Conservation (phyloP, 2,888 invertebrate genomes). For the Megastigmus dorsalis region DNA sequence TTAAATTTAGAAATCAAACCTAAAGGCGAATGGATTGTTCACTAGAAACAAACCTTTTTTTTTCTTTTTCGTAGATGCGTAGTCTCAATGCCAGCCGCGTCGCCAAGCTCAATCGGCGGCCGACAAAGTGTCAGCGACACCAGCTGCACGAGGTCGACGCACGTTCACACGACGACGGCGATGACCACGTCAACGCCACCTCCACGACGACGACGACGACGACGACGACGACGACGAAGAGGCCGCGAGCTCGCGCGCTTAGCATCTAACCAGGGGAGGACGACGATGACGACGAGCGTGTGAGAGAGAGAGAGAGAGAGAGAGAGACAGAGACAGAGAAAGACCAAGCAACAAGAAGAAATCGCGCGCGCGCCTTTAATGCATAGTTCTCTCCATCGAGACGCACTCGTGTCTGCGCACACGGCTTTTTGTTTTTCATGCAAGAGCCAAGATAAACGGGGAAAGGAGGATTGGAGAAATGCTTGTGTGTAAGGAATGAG, state of each 20-base stretch:
- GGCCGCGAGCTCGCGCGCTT: constrained; percentile 31
- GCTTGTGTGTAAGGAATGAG: too few species aligned
- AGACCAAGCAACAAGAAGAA: too few species aligned
- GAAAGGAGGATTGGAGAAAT: not conserved
- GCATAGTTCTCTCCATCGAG: too few species aligned
- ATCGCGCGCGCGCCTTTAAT: too few species aligned
- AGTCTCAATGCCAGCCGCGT: constrained; percentile 45
- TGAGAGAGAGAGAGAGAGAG: not conserved
- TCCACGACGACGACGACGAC: not conserved
- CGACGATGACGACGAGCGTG: not conserved
- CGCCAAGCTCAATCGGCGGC: constrained; percentile 28
- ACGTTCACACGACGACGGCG: constrained; percentile 2
- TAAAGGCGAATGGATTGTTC: too few species aligned
- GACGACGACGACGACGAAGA: constrained; percentile 7
- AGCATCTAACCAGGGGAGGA: constrained; percentile 27
- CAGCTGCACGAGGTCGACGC: not conserved
- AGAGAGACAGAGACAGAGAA: too few species aligned
- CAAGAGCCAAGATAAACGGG: too few species aligned
- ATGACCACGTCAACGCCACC: not conserved
- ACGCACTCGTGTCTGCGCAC: too few species aligned
- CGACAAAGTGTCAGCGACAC: not conserved
- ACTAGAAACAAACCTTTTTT: too few species aligned
- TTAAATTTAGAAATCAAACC: too few species aligned
- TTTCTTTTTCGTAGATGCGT: constrained; percentile 19
- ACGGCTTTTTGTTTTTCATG: too few species aligned